These are phyloP conservation scores for Eudemis profundana DNA, from an alignment of 2,888 invertebrate genomes.

Conservation along the genomic window DNA sequence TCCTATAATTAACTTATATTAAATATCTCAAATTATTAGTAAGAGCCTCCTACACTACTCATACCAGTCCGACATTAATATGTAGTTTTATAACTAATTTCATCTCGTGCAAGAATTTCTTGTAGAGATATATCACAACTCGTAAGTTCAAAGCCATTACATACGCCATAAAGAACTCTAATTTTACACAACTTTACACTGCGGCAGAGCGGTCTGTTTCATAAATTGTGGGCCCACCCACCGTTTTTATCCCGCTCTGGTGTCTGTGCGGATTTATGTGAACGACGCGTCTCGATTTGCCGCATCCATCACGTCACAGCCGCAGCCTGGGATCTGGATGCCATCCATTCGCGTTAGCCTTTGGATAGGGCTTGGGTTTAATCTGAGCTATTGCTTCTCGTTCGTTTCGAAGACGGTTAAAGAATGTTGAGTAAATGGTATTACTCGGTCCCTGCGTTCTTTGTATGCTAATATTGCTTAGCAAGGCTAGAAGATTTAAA, in stretches of 20 bases:
- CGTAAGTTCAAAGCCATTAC: neutral
- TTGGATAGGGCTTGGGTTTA: slow-evolving; percentile 24
- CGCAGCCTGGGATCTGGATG: slow-evolving; percentile 49
- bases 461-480: neutral
- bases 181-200: slow-evolving; percentile 25
- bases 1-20: too few relatives aligned
- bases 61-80: neutral
- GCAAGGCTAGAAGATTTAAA: too few relatives aligned
- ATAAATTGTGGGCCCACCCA: slow-evolving; percentile 60
- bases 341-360: slow-evolving; percentile 53
- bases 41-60: too few relatives aligned
- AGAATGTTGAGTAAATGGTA: neutral
- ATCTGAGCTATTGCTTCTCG: slow-evolving; percentile 20
- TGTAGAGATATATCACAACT: neutral
- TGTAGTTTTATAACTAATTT: neutral
- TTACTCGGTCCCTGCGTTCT: neutral
- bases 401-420: neutral
- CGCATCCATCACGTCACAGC: slow-evolving; percentile 61
- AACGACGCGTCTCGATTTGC: slow-evolving; percentile 46
- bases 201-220: slow-evolving; percentile 50
- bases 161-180: neutral
- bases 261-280: slow-evolving; percentile 55
- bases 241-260: slow-evolving; percentile 56
- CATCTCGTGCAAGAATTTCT: neutral
- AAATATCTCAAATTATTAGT: too few relatives aligned